phyloP scores from a whole-genome alignment of 2,888 invertebrate genomes.

The Tachystola acroxantha region DNA sequence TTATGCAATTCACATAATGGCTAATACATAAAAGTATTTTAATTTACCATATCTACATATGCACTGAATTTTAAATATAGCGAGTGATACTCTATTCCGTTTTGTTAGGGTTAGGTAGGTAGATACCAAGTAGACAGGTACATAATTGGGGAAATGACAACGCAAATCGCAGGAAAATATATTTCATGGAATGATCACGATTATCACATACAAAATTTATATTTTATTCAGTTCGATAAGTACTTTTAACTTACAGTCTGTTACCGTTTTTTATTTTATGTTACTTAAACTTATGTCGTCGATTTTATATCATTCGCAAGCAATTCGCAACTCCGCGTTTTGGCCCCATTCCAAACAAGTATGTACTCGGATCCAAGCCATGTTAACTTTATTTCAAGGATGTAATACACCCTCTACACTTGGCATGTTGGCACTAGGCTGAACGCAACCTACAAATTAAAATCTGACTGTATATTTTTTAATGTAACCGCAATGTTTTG shows the following conservation, averaged over 20 bases:
- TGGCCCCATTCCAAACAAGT: constrained; percentile 46
- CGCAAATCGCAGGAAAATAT: no score
- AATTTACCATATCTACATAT: no score
- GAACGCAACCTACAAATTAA: neutral
- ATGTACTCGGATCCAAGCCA: constrained; percentile 52
- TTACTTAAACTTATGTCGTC: constrained; percentile 37
- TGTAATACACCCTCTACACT: constrained; percentile 27
- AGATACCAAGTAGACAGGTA: no score
- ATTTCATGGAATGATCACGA: no score
- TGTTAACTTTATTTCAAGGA: constrained; percentile 55
- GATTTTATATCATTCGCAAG: constrained; percentile 48
- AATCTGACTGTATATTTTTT: neutral
- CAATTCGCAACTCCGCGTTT: constrained; percentile 42
- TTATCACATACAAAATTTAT: no score
- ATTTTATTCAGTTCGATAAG: no score
- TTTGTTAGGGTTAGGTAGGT: no score
- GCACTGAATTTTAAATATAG: no score
- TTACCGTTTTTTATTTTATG: constrained; percentile 32
- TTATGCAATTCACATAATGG: no score
- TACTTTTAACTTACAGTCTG: constrained; percentile 27
- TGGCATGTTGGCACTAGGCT: constrained; percentile 1
- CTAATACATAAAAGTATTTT: no score
- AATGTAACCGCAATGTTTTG: neutral
- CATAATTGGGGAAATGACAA: no score
- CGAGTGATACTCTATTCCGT: no score